Base-by-base conservation (phyloP, 2,113 vertebrate genomes). In the Elanoides forficatus region DNA sequence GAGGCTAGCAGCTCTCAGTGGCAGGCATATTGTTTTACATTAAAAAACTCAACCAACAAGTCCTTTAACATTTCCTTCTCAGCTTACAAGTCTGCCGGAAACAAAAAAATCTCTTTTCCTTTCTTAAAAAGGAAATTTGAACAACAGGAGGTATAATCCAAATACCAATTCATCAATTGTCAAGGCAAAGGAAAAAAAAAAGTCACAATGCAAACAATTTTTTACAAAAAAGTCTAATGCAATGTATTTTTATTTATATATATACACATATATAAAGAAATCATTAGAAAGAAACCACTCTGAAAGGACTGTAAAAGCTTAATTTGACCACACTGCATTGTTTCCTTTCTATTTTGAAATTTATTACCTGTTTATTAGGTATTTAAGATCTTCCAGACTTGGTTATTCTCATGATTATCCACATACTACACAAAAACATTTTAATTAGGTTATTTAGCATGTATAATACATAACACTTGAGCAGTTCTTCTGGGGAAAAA, bases 401-500 rank as follows among this genome's bases (percentile, higher is more conserved):
- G 66, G 68, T 79, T 91, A 75, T 94, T 85, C 50, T 86, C 70
- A 89, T 58, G 66, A 72, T 94, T 89, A 82, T 60, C 66, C 81
- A 86, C 68, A 78, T 70, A 74, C 73, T 79, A 75, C 66, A 94
- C 59, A 85, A 27, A 96, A 93, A 94, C 67, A 68, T 86, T 95
- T 96, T 86, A 95, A 97, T 96, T 94, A 93, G 93, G 85, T 89
- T 88, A 86, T 73, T 96, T 96, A 81, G 71, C 78, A 94, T 76
- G 88, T 94, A 95, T 93, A 95, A 94, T 95, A 94, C 76, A 89
- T 89, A 92, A 72, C 60, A 93, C 63, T 79, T 75, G 43, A 97
- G 70, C 58, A 89, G 62, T 79, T 95, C 63, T 94, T 95, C 86
- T 85, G 48, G 34, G 4, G 2, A 12, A 43, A 38, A 58, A 23